Base-by-base conservation (phyloP, 2,888 invertebrate species). In the Mantis religiosa region DNA sequence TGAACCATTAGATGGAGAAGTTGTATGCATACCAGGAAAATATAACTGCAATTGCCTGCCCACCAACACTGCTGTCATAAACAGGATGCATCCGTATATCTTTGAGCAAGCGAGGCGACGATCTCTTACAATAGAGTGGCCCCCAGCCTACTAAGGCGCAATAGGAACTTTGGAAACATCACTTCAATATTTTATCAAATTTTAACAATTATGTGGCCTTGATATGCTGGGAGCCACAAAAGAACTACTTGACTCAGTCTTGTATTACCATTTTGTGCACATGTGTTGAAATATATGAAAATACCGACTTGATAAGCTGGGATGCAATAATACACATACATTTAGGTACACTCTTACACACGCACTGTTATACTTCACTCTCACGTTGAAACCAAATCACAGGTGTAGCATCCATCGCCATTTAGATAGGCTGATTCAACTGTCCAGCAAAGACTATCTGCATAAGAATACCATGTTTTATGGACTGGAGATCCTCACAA, bases 341-440 rank as follows among this genome's bases (percentile, higher is more conserved):
- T 84, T 83, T 20, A 71, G 4, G 14, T 15, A 71, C 54, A 71
- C 54, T 20, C 54, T 71, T 20, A 20, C 54, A 71, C 54, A 71
- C 25, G 54, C 54, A 41, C 41, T 41, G 12, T 41, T 12, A 41
- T 41, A 41, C 12, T 41, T 41, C 41, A 71, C 54, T 71, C 20
- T 20, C 88, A 89, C 87, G 86, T 87, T 89, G 90, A 88, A 90
- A 90, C 85, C 87, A 93, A 93, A 93, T 94, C 93, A 94, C 93
- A 93, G 93, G 93, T 93, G 93, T 93, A 93, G 93, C 93, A 93
- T 93, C 93, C 93, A 93, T 93, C 93, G 92, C 93, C 89, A 88
- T 89, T 84, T 88, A 83, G 88, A 84, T 89, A 90, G 85, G 87
- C 85, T 89, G n/a, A 88, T 88, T 88, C 15, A 71, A 71, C 30